Evolutionary conservation across 1,140 invertebrate species (phyloP).

Genomic region (Drosophila willistoni): DNA sequence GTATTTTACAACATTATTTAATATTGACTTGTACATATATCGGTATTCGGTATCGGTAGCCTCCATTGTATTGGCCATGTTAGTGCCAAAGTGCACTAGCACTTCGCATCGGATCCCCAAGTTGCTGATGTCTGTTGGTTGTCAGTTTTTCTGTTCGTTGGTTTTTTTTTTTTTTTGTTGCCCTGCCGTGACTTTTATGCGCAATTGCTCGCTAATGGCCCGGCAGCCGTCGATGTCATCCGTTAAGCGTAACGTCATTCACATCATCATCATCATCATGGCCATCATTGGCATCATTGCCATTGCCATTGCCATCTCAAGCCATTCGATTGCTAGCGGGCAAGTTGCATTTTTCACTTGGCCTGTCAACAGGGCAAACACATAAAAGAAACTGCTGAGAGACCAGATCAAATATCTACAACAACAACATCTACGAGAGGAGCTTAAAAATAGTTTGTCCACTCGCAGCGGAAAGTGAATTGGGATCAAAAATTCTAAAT

Average conservation of each 20-base stretch:
- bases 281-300: conserved; percentile 31
- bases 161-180: neutral
- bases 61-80: conserved; percentile 2
- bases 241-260: conserved; percentile 61
- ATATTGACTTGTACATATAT: conserved; percentile 57
- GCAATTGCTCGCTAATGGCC: conserved; percentile 76
- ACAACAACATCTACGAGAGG: conserved; percentile 8
- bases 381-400: conserved; percentile 60
- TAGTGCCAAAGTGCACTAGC: conserved; percentile 7
- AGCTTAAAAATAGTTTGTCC: neutral
- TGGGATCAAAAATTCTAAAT: too few relatives aligned
- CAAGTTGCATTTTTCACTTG: conserved; percentile 78
- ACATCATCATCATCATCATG: conserved; percentile 51
- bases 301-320: conserved; percentile 41
- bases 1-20: conserved; percentile 80
- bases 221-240: conserved; percentile 31
- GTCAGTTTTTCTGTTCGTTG: conserved; percentile 1
- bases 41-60: conserved; percentile 2
- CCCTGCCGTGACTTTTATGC: conserved; percentile 72
- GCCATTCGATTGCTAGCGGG: conserved; percentile 63
- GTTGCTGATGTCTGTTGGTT: too few relatives aligned
- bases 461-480: too few relatives aligned
- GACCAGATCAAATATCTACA: conserved; percentile 21
- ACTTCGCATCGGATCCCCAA: neutral
- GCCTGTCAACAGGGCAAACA: conserved; percentile 58